A percentile compares a stretch with the other conserved stretches of the same genome.
These are phyloP conservation scores for Patiria pectinifera DNA, from an alignment of 53 echinoderm and acorn worm species.

Conservation along the genomic window DNA sequence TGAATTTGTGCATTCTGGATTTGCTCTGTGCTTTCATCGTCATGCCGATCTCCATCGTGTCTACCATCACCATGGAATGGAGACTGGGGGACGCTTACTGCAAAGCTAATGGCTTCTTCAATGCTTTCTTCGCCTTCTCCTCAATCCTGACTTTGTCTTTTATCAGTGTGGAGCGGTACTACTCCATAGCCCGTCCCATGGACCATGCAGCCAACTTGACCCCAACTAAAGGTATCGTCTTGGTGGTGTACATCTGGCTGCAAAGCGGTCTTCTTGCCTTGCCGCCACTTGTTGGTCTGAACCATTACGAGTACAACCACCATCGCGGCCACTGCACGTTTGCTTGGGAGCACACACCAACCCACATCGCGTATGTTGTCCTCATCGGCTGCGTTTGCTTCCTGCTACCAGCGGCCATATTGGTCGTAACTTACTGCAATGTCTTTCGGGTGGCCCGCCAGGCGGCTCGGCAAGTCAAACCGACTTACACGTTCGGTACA, in stretches of 20 bases:
- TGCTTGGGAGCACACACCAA: constrained; percentile 73
- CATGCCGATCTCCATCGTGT: constrained; percentile 80
- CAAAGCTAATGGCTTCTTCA: constrained; percentile 81
- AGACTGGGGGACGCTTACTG: constrained; percentile 79
- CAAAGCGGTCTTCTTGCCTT: constrained; percentile 76
- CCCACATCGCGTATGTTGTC: constrained; percentile 74
- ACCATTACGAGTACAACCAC: constrained; percentile 74
- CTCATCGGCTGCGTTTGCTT: constrained; percentile 82
- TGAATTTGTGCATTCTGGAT: constrained; percentile 82
- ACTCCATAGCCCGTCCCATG: constrained; percentile 89
- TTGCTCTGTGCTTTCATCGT: constrained; percentile 76
- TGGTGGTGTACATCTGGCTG: constrained; percentile 82
- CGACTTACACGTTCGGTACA: constrained; percentile 70
- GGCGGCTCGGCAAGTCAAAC: constrained; percentile 81
- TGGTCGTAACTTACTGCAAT: constrained; percentile 78
- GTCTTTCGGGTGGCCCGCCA: constrained; percentile 89
- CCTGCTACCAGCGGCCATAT: constrained; percentile 71
- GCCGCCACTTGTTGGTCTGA: constrained; percentile 81
- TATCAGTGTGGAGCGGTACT: constrained; percentile 90
- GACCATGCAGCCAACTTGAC: constrained; percentile 80
- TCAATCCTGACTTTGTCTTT: constrained; percentile 84
- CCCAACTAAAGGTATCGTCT: constrained; percentile 46
- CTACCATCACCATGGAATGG: constrained; percentile 75
- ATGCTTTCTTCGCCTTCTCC: constrained; percentile 83
- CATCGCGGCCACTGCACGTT: constrained; percentile 89